A percentile compares a stretch with the other conserved stretches of the same genome.
These are phyloP conservation scores for Sinocyclocheilus maitianheensis DNA, from an alignment of 2,113 vertebrate species.

Conservation along the genomic window DNA sequence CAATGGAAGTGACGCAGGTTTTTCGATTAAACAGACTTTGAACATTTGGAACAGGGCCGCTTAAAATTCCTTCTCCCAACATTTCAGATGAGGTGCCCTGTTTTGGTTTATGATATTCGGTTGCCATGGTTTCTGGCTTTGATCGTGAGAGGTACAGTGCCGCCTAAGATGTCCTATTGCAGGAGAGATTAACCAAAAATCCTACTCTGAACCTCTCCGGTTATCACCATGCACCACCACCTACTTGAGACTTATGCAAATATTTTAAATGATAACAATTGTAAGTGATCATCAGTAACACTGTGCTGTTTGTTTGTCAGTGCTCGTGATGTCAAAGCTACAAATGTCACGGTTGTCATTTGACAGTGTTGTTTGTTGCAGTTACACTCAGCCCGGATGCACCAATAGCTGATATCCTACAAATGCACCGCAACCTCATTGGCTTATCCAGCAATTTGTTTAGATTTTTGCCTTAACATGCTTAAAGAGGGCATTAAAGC, in stretches of 20 bases:
- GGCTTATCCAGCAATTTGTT: slow-evolving; percentile 1
- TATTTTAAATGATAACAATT: neutral
- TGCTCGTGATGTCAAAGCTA: slow-evolving; percentile 6
- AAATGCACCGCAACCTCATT: neutral
- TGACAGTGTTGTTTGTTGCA: slow-evolving; percentile 46
- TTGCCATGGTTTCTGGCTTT: slow-evolving; percentile 79
- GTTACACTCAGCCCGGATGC: neutral
- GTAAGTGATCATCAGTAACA: neutral
- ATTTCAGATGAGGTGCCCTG: slow-evolving; percentile 59
- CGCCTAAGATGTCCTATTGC: slow-evolving; percentile 59
- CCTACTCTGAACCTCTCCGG: slow-evolving; percentile 34
- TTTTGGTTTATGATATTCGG: slow-evolving; percentile 71
- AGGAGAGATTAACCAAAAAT: slow-evolving; percentile 54
- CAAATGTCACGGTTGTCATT: slow-evolving; percentile 57
- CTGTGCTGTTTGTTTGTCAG: neutral
- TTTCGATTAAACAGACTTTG: slow-evolving; percentile 56
- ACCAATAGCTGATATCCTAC: neutral
- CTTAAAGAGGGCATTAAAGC: slow-evolving; percentile 33
- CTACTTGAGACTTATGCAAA: neutral
- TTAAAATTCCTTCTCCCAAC: slow-evolving; percentile 37
- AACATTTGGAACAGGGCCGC: slow-evolving; percentile 38
- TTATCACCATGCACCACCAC: slow-evolving; percentile 31
- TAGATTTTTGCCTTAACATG: slow-evolving; percentile 9
- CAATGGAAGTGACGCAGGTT: slow-evolving; percentile 45
- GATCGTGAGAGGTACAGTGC: slow-evolving; percentile 65